phyloP scores from a whole-genome alignment of 2,888 invertebrate species.

The Nasonovia ribisnigri region DNA sequence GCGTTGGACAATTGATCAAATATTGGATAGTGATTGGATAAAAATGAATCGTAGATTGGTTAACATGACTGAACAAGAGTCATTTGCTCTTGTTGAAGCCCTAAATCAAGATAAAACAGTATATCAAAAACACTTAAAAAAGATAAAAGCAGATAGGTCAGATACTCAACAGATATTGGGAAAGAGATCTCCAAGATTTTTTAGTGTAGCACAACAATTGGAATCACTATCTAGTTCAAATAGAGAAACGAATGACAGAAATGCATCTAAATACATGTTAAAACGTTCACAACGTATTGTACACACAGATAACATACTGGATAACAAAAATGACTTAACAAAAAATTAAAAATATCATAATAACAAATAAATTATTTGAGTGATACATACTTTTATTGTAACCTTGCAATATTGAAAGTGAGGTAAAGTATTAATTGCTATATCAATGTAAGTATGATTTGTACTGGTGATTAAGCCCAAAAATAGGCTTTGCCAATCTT shows the following conservation, averaged over 20 bases:
- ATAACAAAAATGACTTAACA: not conserved
- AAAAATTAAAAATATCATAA: not conserved
- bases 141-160: constrained; percentile 32
- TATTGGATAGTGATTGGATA: constrained; percentile 59
- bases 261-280: not conserved
- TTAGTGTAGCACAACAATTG: constrained; percentile 6
- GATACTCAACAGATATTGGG: constrained; percentile 44
- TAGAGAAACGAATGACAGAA: not conserved
- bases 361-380: constrained; percentile 2
- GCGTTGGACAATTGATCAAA: constrained; percentile 38
- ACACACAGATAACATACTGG: not conserved
- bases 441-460: constrained; percentile 20
- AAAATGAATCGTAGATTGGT: constrained; percentile 47
- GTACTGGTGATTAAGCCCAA: constrained; percentile 20
- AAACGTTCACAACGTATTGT: not conserved
- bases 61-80: constrained; percentile 48
- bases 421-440: constrained; percentile 45
- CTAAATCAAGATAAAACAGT: not conserved
- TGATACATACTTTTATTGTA: constrained; percentile 47
- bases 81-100: constrained; percentile 37
- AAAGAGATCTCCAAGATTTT: constrained; percentile 9
- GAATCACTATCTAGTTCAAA: constrained; percentile 14
- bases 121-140: constrained; percentile 29
- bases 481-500: constrained; percentile 21
- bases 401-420: constrained; percentile 17